Evolutionary conservation across 2,797 vertebrate genomes (phyloP), one percentile per base, ranked within the genome.

Genomic region (Heliangelus exortis): DNA sequence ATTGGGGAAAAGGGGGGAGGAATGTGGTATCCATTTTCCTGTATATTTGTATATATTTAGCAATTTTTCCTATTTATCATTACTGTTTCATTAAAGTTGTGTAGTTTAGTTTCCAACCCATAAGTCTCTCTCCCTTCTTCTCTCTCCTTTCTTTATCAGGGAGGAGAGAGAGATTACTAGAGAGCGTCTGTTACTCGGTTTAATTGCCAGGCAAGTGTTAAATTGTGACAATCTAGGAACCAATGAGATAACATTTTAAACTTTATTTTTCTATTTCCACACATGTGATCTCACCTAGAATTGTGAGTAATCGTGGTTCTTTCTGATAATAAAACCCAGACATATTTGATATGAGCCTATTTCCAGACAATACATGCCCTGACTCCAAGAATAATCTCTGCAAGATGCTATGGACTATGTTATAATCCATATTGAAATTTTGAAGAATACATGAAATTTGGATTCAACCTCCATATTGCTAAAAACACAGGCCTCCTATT

Each of bases 341-440:
- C 1, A 6, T 43, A 22, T 69, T 66, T 84, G 26, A 34, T 51
- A 74, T 20, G 3, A 88, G 4, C 14, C 2, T 39, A 18, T 47
- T 79, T 90, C 29, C 29, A 68, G 51, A 51, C 3, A 5, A 25
- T 28, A 23, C 55, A 33, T 47, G 13, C 28, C 23, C 12, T 43
- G 20, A 28, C 55, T 76, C 33, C 7, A 48, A 76, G 23, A 65
- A 39, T 17, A 45, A 61, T 45, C 21, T 81, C 74, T 66, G 17
- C 4, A 54, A 31, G 25, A 25, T 36, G 3, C 1, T 5, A 23
- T 45, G 13, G 4, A 0, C 41, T 78, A 10, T 25, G 36, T n/a
- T 50, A 36, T 28, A 87, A 65, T 22, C 2, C 1, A 0, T 48
- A 67, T 12, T 43, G 45, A 89, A 41, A 65, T 79, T 83, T 68